Conservation (phyloP, 2,113 vertebrate genomes). For the Notarius quadriscutis region DNA sequence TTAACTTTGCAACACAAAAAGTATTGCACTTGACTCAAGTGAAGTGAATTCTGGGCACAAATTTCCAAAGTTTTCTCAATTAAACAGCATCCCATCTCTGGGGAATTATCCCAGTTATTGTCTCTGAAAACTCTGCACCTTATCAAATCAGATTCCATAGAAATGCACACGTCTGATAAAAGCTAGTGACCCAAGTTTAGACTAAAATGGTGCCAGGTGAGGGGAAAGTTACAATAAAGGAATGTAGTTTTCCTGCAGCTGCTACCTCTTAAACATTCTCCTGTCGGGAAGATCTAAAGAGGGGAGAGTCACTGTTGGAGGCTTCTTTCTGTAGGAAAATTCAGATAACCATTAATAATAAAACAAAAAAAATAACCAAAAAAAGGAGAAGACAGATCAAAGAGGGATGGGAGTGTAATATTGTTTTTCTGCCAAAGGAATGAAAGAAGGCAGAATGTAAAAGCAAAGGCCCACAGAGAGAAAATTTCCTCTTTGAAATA, state of each 20-base stretch:
- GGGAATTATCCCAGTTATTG: conserved; percentile 6
- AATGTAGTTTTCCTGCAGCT: conserved; percentile 38
- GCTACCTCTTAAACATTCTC: conserved; percentile 38
- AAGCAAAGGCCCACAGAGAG: conserved; percentile 22
- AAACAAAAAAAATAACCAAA: not conserved
- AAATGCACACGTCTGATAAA: conserved; percentile 43
- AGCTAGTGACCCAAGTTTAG: conserved; percentile 38
- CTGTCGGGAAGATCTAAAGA: conserved; percentile 36
- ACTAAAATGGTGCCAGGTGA: conserved; percentile 48
- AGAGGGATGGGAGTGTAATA: conserved; percentile 35
- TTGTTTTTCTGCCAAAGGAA: conserved; percentile 40
- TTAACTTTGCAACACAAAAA: not conserved
- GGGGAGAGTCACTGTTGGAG: conserved; percentile 35
- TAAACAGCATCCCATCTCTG: conserved; percentile 3
- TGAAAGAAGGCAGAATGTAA: conserved; percentile 28
- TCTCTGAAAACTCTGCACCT: conserved; percentile 22
- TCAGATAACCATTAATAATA: conserved; percentile 27
- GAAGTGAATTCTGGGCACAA: too few species aligned
- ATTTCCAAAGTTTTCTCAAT: conserved; percentile 5
- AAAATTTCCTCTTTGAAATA: conserved; percentile 20
- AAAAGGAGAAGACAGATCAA: conserved; percentile 45
- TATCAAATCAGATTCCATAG: conserved; percentile 45
- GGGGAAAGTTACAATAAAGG: conserved; percentile 32
- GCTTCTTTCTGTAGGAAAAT: conserved; percentile 43
- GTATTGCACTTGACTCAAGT: not conserved